A percentile compares a stretch with the other conserved stretches of the same genome.
Conservation (phyloP, 2,888 invertebrate species). For the Drosophila macrothrix region DNA sequence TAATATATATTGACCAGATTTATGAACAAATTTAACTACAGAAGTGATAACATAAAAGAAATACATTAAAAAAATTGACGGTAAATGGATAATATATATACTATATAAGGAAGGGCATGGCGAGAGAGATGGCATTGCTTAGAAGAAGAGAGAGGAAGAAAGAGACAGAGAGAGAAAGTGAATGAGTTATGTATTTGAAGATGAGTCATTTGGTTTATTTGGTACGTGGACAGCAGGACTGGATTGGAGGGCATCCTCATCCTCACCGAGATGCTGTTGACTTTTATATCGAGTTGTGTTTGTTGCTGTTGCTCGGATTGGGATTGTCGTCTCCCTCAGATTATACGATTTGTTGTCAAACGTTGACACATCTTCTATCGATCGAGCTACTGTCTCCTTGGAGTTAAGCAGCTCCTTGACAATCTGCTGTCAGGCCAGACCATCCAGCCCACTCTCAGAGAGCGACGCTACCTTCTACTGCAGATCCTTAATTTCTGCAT, state of each 20-base stretch:
- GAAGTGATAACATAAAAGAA: no score
- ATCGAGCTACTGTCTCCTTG: slow-evolving; percentile 39
- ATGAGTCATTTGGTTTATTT: neutral
- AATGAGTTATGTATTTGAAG: neutral
- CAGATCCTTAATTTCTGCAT: slow-evolving; percentile 82
- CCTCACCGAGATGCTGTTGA: neutral
- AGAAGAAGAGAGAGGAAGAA: neutral
- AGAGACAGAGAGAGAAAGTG: neutral
- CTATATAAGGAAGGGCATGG: no score
- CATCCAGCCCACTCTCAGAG: neutral
- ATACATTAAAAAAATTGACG: no score
- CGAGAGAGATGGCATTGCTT: neutral
- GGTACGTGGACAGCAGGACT: neutral
- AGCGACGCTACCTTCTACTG: slow-evolving; percentile 63
- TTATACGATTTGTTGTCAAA: neutral
- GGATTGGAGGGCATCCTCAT: neutral
- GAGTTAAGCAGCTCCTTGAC: slow-evolving; percentile 41
- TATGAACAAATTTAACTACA: neutral
- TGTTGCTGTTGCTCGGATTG: neutral
- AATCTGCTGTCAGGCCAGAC: slow-evolving; percentile 26
- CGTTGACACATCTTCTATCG: neutral
- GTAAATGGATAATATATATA: no score
- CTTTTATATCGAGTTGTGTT: neutral
- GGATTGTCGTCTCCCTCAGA: neutral
- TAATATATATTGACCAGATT: no score